Percentiles rank a stretch among this genome's conserved stretches.
Conservation (phyloP, 2,797 vertebrate genomes). For the Helarctos malayanus region DNA sequence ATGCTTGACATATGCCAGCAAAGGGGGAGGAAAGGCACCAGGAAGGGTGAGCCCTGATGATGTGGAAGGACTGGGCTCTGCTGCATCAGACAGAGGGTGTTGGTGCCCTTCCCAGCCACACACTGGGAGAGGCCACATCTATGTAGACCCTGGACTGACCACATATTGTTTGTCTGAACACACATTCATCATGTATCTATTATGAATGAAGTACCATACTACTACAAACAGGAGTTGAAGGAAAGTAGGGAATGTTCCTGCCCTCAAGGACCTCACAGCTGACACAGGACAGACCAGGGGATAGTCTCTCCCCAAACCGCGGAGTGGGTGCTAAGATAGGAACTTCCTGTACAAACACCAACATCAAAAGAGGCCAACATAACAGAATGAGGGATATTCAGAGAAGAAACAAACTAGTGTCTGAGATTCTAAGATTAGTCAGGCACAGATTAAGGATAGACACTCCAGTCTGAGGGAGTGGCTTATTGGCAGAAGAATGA, state of each 20-base stretch:
- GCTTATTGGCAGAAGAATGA: not conserved
- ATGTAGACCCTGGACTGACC: not conserved
- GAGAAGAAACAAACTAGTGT: not conserved
- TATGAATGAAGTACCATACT: not conserved
- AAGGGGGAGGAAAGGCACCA: not conserved
- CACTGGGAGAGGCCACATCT: fast-evolving
- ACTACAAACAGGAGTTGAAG: not conserved
- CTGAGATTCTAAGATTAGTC: not conserved
- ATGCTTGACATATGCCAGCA: not conserved
- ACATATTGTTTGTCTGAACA: not conserved
- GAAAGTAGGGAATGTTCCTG: not conserved
- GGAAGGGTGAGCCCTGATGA: not conserved
- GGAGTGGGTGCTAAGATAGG: not conserved
- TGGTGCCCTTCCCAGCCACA: not conserved
- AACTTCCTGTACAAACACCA: not conserved
- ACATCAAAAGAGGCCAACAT: not conserved
- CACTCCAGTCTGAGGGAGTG: not conserved
- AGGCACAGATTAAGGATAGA: not conserved
- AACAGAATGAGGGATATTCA: not conserved
- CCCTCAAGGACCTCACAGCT: not conserved
- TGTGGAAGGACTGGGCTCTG: not conserved
- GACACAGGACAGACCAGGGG: not conserved
- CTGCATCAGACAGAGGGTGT: not conserved
- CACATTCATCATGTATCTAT: not conserved
- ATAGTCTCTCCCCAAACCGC: not conserved